Base-by-base conservation (phyloP, 2,113 vertebrate species). In the Sterna hirundo region DNA sequence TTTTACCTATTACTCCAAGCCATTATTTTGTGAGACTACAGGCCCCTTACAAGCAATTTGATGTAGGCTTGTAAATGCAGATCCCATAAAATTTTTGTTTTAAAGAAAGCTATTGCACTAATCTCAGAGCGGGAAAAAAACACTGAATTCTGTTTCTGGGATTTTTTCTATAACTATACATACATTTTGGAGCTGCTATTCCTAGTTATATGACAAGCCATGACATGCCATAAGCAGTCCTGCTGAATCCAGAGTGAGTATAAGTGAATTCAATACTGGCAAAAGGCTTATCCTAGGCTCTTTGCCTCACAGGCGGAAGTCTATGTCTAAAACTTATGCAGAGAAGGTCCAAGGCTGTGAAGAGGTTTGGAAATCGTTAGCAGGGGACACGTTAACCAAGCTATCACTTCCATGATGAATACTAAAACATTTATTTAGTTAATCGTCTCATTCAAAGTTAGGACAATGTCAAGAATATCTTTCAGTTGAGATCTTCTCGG, bases 111-210 rank as follows among this genome's bases (percentile, higher is more conserved):
- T 74, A 38, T 47, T 90, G 17, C 16, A 49, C 23, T 52, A 80
- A 75, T 23, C 38, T 85, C 22, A 30, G 38, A 60, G 22, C 1
- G 6, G 6, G 32, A 1, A 0, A 5, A 58, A 51, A 0, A 0
- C 1, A 3, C 13, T 65, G 22, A 25, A 26, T 26, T 91, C 38
- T 10, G 23, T 4, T 38, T 83, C 42, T 3, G 22, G 15, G 13
- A 44, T 69, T 44, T 88, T 54, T 79, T 36, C 13, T 3, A 6
- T 6, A 61, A 22, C 46, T 8, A 42, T 4, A 76, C 1, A 54
- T 11, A 55, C 5, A 40, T 69, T 66, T 55, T 83, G 13, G 25
- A 78, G 46, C n/a, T 70, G 51, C 17, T 86, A 61, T 15, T 70
- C 20, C 25, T n/a, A 74, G 22, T 62, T 88, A 22, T 5, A 20